Base-by-base conservation (phyloP, 2,113 vertebrate species). In the Corapipo altera region DNA sequence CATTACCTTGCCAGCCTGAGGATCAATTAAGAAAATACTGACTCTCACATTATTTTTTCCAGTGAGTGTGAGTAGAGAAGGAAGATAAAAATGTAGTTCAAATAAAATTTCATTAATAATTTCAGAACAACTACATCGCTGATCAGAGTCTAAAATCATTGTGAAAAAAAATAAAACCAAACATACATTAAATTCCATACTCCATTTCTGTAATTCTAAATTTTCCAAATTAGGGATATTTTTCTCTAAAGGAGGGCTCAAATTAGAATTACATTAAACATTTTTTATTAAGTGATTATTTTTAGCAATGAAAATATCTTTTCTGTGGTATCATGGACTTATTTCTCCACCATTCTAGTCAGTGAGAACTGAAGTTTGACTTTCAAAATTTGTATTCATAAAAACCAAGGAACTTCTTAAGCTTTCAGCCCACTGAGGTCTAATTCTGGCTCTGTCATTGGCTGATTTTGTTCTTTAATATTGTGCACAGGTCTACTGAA, bases 161-260 rank as follows among this genome's bases (percentile, higher is more conserved):
- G 3, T 14, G 4, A 1, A 28, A 35, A 37, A 33, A 35, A 19
- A 35, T 18, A 17, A 37, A 71, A 43, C 3, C 7, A 27, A 30
- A 5, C 2, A 0, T 0, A 11, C 9, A 61, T 35, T 52, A 64
- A 85, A 58, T 39, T 78, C 46, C 12, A 71, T 7, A 14, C 5
- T 69, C 6, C 0, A 0, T 49, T 77, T 81, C 44, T 20, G 32
- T 51, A 69, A n/a, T 59, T 77, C 12, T 48, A 4, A 4, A 64
- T 73, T 80, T 79, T 70, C 6, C 41, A 32, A 64, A 52, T 22
- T 30, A 4, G 4, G 44, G 13, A 5, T 51, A 4, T 59, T 73
- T 77, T 73, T 91, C 32, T 67, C 6, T 71, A 44, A 72, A 73
- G 13, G 4, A n/a, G 3, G 26, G 2, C 0, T 80, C 81, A 64